These are phyloP conservation scores for Channa striata DNA, from an alignment of 2,797 vertebrate species.

Conservation along the genomic window DNA sequence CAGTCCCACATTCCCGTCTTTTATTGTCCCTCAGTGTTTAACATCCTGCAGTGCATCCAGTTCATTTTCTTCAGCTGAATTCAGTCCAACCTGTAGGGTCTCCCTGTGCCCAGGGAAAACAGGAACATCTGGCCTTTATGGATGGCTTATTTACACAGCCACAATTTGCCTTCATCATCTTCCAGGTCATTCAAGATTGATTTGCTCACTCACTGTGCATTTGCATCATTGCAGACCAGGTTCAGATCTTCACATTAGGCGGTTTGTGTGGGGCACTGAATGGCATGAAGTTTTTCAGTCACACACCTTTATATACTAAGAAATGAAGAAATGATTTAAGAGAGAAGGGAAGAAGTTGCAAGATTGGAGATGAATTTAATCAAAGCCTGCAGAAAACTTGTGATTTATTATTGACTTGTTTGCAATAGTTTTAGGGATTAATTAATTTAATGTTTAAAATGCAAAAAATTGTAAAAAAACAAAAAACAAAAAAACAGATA, in stretches of 20 bases:
- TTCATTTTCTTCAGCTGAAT: conserved; percentile 19
- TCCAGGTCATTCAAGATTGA: conserved; percentile 67
- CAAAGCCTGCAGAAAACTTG: neutral
- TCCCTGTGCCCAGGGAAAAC: conserved; percentile 17
- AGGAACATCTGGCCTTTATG: conserved; percentile 72
- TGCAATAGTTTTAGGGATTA: neutral
- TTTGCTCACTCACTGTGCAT: conserved; percentile 52
- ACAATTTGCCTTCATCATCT: conserved; percentile 49
- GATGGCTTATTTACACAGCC: conserved; percentile 50
- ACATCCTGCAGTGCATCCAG: conserved; percentile 14
- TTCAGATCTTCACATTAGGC: conserved; percentile 10
- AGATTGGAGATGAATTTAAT: neutral
- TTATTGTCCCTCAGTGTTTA: neutral
- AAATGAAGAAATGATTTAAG: neutral
- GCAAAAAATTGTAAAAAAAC: too few species aligned
- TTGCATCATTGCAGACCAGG: conserved; percentile 8
- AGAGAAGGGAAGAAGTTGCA: neutral
- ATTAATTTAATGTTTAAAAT: neutral
- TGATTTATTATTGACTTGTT: neutral
- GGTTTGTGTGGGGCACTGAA: neutral
- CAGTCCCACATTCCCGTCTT: neutral
- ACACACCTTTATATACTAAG: neutral
- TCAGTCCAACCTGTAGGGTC: conserved; percentile 32
- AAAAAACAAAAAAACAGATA: too few species aligned
- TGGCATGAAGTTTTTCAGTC: neutral